Conservation (phyloP, 2,797 vertebrate genomes). For the Anguilla megastoma region DNA sequence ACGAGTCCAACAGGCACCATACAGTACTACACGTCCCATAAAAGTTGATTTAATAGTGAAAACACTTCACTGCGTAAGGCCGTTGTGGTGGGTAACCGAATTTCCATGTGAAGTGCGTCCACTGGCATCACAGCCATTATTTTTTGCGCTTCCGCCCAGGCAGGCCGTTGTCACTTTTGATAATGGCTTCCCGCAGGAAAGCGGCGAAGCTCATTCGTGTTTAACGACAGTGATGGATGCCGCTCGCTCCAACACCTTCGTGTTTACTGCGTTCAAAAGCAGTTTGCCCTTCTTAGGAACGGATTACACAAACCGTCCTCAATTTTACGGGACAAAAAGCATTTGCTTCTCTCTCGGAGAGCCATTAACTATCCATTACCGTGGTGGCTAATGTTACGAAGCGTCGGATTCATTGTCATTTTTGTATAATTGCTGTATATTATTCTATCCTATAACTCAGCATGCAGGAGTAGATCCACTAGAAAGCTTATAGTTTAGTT, state of each 20-base stretch:
- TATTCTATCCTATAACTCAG: neutral
- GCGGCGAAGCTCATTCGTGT: conserved; percentile 26
- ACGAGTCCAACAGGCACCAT: neutral
- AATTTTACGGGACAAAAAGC: neutral
- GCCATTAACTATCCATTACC: neutral
- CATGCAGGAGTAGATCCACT: neutral
- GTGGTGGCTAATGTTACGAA: neutral
- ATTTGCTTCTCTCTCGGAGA: neutral
- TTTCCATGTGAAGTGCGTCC: conserved; percentile 37
- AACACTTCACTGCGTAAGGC: neutral
- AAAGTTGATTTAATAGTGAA: too few species aligned
- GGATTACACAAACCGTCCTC: neutral
- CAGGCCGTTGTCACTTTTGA: conserved; percentile 45
- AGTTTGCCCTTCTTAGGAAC: conserved; percentile 4
- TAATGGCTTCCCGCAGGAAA: conserved; percentile 43
- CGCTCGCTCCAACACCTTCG: conserved; percentile 12
- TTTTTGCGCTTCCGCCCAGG: conserved; percentile 35
- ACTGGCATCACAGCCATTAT: conserved; percentile 19
- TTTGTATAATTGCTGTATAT: neutral
- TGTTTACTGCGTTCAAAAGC: conserved; percentile 9
- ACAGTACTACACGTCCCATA: neutral
- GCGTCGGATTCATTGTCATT: neutral
- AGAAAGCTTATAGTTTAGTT: too few species aligned
- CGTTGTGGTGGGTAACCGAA: neutral
- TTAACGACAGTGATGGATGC: conserved; percentile 54